Base-by-base conservation (phyloP, 2,113 vertebrate species). In the Cryptotis parvus region DNA sequence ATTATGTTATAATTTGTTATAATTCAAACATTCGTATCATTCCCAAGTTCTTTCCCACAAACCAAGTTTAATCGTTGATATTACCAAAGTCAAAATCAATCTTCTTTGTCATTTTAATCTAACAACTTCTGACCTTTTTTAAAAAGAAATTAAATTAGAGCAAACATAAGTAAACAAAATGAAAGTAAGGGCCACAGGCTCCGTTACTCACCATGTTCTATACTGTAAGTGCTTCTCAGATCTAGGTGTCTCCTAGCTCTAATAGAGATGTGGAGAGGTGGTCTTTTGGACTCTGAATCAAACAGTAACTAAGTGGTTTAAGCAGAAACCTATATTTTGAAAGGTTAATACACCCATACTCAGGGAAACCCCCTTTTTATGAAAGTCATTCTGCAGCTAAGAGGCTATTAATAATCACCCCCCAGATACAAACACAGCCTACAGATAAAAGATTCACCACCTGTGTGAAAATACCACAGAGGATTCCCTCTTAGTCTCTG, bases 331-430 rank as follows among this genome's bases (percentile, higher is more conserved):
- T 93, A 70, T 95, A 91, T 94, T 96, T 87, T 97, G 95, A 97
- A 97, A 96, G 94, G 96, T 97, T 97, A 97, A 97, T 90, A 96
- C 96, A 95, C 96, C 96, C 92, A 94, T 90, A 31, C 94, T 95
- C 92, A 98, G 96, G 97, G 98, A 98, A 98, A 97, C 87, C 97
- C 97, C 98, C 95, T 96, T 96, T 95, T 95, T 95, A 94, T 96
- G 97, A 94, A 94, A 94, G 84, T 73, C 90, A 66, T 63, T 66
- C 41, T 65, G 65, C 85, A 72, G 66, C 81, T 74, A 88, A 63
- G 10, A 70, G 68, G 55, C 79, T 74, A 91, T 93, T 94, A 89
- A 91, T 76, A 97, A 93, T 97, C 97, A 96, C 96, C 27, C 94
- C 95, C 96, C 87, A 27, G 91, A 92, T 94, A 97, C 87, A 96